Base-by-base conservation (phyloP, 2,888 invertebrate species). In the Plemyria rubiginata region DNA sequence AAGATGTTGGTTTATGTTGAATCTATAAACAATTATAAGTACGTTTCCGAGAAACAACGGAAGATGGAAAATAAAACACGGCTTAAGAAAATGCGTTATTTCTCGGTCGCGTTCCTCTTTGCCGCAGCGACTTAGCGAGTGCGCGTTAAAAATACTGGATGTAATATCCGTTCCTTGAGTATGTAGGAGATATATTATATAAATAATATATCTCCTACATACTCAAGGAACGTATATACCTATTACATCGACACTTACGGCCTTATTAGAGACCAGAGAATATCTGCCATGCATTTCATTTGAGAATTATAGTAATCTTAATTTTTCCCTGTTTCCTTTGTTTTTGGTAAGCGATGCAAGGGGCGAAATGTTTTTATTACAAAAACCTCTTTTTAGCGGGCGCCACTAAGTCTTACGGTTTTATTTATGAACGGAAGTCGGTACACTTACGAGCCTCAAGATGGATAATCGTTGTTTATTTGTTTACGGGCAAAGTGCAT, bases 391-490 rank as follows among this genome's bases (percentile, higher is more conserved):
- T 36, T 52, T 46, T 52, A 48, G 36, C 13, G 16, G 64, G 56
- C 55, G 50, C 52, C 60, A 56, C 48, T 22, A 53, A 54, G 56
- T 60, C 64, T 64, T 29, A 2, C 48, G 4, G 41, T 13, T 41
- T 41, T 41, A 58, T 65, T 65, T 65, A 65, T 65, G 61, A 48
- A 43, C 40, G 65, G 61, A 61, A 65, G 41, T 48, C 32, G 6
- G n/a, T 51, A 61, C 55, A 55, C 50, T 50, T 45, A 50, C 54
- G 51, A 53, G 40, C 41, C 46, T 22, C 32, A 53, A 51, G 55
- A 45, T 40, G 40, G 45, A 62, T 61, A 13, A 41, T 48, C n/a
- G 38, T 53, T 60, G 52, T 60, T 64, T 57, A 58, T 65, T 65
- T 60, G 60, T 64, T 53, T 60, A 50, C 50, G 50, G 40, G 49